Percentiles rank a stretch among this genome's conserved stretches.
phyloP scores from a whole-genome alignment of 2,113 vertebrate species.

The Phalacrocorax pelagicus region DNA sequence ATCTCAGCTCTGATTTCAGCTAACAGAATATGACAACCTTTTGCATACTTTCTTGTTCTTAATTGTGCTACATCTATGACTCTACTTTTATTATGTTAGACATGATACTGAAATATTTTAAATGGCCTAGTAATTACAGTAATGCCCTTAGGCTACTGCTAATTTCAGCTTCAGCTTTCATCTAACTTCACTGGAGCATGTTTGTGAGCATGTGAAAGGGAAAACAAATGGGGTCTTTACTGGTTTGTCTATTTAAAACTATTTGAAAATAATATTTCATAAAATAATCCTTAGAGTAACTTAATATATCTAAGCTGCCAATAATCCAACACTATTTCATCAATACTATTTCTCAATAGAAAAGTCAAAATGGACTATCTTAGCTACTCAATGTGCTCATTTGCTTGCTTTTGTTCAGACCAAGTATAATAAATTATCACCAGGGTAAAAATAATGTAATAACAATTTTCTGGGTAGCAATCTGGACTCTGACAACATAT shows the following conservation, averaged over 20 bases:
- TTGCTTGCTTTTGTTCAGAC: background rate
- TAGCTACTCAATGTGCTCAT: background rate
- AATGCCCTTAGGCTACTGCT: slow-evolving; percentile 5
- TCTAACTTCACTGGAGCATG: background rate
- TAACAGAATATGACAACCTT: slow-evolving; percentile 56
- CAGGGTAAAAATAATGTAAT: background rate
- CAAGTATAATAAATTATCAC: background rate
- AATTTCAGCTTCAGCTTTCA: slow-evolving; percentile 37
- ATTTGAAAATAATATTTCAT: background rate
- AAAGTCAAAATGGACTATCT: background rate
- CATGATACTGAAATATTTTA: slow-evolving; percentile 59
- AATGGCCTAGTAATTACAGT: slow-evolving; percentile 41
- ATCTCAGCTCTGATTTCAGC: slow-evolving; percentile 13
- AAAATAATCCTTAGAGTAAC: background rate
- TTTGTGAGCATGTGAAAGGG: background rate
- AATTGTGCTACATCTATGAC: background rate
- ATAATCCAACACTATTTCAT: background rate
- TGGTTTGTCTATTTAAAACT: background rate
- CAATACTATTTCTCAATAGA: background rate
- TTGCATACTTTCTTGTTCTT: slow-evolving; percentile 25
- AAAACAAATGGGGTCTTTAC: background rate
- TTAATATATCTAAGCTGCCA: background rate
- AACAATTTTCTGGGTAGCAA: background rate
- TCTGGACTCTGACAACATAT: background rate
- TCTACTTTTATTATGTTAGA: slow-evolving; percentile 52